Percentiles rank a stretch among this genome's conserved stretches.
phyloP scores from a whole-genome alignment of 2,113 vertebrate species.

The Myrmecobius fasciatus region DNA sequence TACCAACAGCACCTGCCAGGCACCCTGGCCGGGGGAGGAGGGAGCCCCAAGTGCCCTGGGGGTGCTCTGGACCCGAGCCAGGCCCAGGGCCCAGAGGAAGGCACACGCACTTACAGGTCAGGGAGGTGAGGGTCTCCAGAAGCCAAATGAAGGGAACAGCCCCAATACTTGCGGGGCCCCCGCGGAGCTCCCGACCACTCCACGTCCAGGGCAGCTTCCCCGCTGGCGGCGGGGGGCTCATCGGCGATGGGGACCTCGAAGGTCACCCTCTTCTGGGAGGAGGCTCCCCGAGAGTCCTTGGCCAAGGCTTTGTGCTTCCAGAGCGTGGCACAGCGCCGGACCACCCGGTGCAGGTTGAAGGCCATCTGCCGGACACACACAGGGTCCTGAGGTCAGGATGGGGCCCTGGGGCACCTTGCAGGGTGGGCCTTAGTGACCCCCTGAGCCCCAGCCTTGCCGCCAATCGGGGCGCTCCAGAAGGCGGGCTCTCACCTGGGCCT shows the following conservation, averaged over 20 bases:
- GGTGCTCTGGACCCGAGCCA: too few relatives aligned
- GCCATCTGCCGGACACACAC: conserved; percentile 80
- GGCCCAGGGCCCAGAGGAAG: too few relatives aligned
- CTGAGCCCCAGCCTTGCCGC: background rate
- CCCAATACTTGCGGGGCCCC: background rate
- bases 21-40: too few relatives aligned
- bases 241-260: conserved; percentile 60
- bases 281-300: background rate
- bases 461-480: too few relatives aligned
- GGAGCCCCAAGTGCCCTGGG: too few relatives aligned
- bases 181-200: background rate
- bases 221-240: background rate
- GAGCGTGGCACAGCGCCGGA: conserved; percentile 85
- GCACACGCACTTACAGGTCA: conserved; percentile 78
- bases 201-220: conserved; percentile 49
- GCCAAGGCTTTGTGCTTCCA: conserved; percentile 89
- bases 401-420: accelerated
- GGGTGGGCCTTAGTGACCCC: too few relatives aligned
- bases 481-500: conserved; percentile 85
- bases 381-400: background rate
- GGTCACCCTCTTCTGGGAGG: conserved; percentile 73
- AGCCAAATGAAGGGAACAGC: conserved; percentile 6
- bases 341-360: conserved; percentile 80
- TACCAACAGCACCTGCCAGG: too few relatives aligned
- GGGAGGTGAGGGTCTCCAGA: background rate